Evolutionary conservation across 2,113 vertebrate genomes (phyloP), one percentile per base, ranked within the genome.

Genomic region (Ellobius talpinus): DNA sequence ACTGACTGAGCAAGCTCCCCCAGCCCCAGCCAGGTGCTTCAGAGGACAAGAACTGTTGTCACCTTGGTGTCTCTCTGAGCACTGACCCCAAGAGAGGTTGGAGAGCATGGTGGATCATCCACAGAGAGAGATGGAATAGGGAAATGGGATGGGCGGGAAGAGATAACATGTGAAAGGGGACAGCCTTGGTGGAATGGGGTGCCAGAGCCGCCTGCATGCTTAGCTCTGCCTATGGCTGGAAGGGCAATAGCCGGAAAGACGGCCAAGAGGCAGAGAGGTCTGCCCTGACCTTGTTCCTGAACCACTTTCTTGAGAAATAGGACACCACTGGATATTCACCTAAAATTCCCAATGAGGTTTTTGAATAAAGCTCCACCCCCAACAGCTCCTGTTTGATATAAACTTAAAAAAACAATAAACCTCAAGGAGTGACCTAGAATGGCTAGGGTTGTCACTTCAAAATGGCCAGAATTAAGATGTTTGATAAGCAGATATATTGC

Each of bases 401-500:
- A 26, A 47, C 95, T 84, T 12, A 66, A 92, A 88, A 11, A 84
- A 90, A 90, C 2, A 87, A 5, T 55, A 77, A 97, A 76, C 91
- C 9, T 70, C 36, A 39, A 88, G 68, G 4, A 90, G 24, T 42
- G 42, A 74, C 55, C 50, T 81, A 58, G 24, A 87, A 72, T 61
- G 65, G 3, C 19, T 92, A 17, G 58, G 11, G 87, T 73, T 39
- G 88, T 92, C 86, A 55, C 65, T 87, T 92, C 77, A 89, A 93
- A 94, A 36, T 65, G 61, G 29, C 81, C 52, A 36, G 24, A 86
- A 82, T 92, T 33, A 89, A 91, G 90, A 78, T 42, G 76, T 55
- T 90, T 89, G 96, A 96, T 95, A 86, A 95, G 79, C 77, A 95
- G 90, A 90, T 73, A 95, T 50, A 82, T 96, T 52, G 92, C 89